phyloP scores from a whole-genome alignment of 1,140 invertebrate genomes.

The Drosophila pruinosa region DNA sequence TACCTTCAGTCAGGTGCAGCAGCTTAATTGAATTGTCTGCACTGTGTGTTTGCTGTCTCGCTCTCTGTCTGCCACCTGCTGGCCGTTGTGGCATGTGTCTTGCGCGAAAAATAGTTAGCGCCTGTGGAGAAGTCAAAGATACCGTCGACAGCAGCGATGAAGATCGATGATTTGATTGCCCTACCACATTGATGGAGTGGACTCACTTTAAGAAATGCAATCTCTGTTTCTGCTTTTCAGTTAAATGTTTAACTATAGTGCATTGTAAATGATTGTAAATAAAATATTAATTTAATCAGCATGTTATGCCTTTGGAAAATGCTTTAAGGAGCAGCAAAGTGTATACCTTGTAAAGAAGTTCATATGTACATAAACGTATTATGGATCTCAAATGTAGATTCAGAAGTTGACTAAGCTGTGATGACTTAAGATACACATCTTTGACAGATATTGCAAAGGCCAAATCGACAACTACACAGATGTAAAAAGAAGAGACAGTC shows the following conservation, averaged over 20 bases:
- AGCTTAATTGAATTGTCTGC: conserved; percentile 75
- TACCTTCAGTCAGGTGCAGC: conserved; percentile 42
- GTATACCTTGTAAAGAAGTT: no score
- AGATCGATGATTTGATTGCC: conserved; percentile 58
- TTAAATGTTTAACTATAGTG: background rate
- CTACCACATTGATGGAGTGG: conserved; percentile 11
- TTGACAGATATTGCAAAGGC: no score
- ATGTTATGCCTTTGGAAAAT: no score
- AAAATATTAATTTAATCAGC: no score
- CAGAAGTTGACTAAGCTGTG: no score
- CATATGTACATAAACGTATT: no score
- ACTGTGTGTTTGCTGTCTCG: background rate
- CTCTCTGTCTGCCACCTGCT: conserved; percentile 3
- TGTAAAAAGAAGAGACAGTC: no score
- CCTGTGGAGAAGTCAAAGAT: conserved; percentile 30
- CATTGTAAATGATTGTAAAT: no score
- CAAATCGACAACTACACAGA: no score
- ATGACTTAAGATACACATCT: no score
- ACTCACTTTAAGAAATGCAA: background rate
- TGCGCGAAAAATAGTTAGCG: conserved; percentile 2
- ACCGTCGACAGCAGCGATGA: conserved; percentile 39
- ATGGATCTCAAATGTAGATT: no score
- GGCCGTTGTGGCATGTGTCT: conserved; percentile 5
- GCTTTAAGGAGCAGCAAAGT: no score
- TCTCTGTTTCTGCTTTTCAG: background rate